Conservation (phyloP, 2,797 vertebrate genomes). For the Hypotaenidia philippensis region DNA sequence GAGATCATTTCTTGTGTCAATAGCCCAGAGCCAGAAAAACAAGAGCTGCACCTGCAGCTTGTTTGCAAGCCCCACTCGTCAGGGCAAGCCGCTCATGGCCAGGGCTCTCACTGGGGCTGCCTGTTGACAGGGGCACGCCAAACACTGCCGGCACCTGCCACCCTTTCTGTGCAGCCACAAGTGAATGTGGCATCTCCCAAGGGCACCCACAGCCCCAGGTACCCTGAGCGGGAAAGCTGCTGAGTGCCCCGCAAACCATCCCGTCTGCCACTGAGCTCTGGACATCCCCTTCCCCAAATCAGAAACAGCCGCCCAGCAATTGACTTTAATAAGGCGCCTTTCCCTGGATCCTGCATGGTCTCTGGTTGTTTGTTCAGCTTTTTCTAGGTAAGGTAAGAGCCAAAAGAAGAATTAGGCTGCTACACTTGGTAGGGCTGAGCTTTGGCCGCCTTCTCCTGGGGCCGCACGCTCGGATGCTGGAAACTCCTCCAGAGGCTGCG, state of each 20-base stretch:
- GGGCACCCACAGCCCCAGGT: background rate
- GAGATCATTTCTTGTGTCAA: conserved; percentile 33
- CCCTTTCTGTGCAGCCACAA: background rate
- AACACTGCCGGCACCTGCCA: conserved; percentile 59
- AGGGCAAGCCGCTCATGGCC: conserved; percentile 68
- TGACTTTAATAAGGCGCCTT: background rate
- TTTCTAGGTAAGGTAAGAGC: background rate
- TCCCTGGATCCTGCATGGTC: background rate
- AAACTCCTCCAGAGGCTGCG: background rate
- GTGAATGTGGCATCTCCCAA: background rate
- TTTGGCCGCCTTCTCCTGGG: background rate
- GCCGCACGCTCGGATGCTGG: background rate
- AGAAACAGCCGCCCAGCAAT: background rate
- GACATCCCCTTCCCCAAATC: background rate
- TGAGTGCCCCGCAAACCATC: rapidly evolving
- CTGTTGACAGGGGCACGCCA: conserved; percentile 25
- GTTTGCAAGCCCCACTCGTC: conserved; percentile 56
- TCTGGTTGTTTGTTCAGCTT: conserved; percentile 10
- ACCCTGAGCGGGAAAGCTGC: background rate
- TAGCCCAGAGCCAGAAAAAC: conserved; percentile 37
- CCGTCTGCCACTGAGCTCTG: rapidly evolving
- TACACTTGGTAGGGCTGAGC: background rate
- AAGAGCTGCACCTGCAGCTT: conserved; percentile 76
- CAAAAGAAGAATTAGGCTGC: conserved; percentile 13
- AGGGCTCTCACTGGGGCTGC: background rate